Percentiles rank a stretch among this genome's conserved stretches.
Evolutionary conservation across 1,140 invertebrate genomes (phyloP).

Genomic region (Sycobia sp.): DNA sequence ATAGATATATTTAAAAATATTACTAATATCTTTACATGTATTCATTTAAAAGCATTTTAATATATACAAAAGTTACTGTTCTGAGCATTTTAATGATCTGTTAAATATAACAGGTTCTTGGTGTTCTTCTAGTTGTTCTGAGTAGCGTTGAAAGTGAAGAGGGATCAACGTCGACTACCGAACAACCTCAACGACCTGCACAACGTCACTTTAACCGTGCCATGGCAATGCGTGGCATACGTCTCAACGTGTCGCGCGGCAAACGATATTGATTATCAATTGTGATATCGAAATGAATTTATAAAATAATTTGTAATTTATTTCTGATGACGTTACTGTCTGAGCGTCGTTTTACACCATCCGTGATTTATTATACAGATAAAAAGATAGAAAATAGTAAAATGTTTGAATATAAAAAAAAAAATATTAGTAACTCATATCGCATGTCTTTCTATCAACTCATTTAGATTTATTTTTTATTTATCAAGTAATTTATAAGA

Average conservation of each 20-base stretch:
- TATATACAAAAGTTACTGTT: too few relatives aligned
- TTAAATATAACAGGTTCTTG: constrained; percentile 78
- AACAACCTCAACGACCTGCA: constrained; percentile 68
- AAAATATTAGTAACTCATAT: constrained; percentile 4
- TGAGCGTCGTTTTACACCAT: not conserved
- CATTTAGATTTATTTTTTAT: not conserved
- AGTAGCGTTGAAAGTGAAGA: constrained; percentile 66
- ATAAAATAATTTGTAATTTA: constrained; percentile 45
- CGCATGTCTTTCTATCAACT: not conserved
- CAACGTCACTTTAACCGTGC: constrained; percentile 82
- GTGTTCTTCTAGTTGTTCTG: constrained; percentile 79
- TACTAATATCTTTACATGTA: too few relatives aligned
- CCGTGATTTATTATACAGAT: constrained; percentile 4
- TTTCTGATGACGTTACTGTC: constrained; percentile 23
- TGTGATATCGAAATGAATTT: constrained; percentile 47
- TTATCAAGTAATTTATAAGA: not conserved
- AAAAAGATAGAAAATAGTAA: too few relatives aligned
- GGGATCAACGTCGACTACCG: constrained; percentile 66
- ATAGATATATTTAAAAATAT: too few relatives aligned
- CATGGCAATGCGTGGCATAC: constrained; percentile 82
- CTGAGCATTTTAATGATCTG: too few relatives aligned
- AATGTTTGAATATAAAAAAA: not conserved
- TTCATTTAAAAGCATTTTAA: too few relatives aligned
- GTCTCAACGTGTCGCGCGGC: constrained; percentile 62
- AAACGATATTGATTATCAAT: constrained; percentile 56